phyloP scores from a whole-genome alignment of 1,140 invertebrate species.

The Lanistes nyassanus region DNA sequence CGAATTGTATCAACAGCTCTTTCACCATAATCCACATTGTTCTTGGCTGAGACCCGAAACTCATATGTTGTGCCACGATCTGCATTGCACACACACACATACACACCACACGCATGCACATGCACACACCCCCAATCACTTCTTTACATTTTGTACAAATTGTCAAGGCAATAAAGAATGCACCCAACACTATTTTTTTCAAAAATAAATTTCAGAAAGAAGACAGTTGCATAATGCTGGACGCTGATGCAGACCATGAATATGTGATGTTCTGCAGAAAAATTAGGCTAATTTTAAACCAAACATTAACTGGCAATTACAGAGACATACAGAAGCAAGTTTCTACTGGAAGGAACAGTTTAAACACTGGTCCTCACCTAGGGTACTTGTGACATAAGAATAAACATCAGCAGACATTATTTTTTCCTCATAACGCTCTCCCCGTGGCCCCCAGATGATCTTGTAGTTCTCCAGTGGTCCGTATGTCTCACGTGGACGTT shows the following conservation, averaged over 20 bases:
- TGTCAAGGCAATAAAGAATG: no score
- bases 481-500: slow-evolving; percentile 84
- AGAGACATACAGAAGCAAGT: background rate
- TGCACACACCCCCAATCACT: no score
- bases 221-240: no score
- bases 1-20: slow-evolving; percentile 87
- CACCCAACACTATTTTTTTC: no score
- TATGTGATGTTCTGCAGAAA: no score
- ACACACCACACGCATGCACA: no score
- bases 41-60: slow-evolving; percentile 91
- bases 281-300: no score
- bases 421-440: slow-evolving; percentile 74
- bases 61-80: slow-evolving; percentile 95
- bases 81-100: slow-evolving; percentile 39
- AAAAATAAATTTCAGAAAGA: no score
- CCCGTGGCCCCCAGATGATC: slow-evolving; percentile 87
- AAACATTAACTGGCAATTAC: no score
- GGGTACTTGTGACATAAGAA: slow-evolving; percentile 72
- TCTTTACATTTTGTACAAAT: no score
- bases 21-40: slow-evolving; percentile 92
- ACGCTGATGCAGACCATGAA: no score
- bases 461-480: slow-evolving; percentile 88
- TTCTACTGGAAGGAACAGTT: background rate
- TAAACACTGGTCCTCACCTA: slow-evolving; percentile 62
- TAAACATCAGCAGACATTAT: slow-evolving; percentile 70